These are phyloP conservation scores for Somateria mollissima DNA, from an alignment of 2,797 vertebrate genomes.

Conservation along the genomic window DNA sequence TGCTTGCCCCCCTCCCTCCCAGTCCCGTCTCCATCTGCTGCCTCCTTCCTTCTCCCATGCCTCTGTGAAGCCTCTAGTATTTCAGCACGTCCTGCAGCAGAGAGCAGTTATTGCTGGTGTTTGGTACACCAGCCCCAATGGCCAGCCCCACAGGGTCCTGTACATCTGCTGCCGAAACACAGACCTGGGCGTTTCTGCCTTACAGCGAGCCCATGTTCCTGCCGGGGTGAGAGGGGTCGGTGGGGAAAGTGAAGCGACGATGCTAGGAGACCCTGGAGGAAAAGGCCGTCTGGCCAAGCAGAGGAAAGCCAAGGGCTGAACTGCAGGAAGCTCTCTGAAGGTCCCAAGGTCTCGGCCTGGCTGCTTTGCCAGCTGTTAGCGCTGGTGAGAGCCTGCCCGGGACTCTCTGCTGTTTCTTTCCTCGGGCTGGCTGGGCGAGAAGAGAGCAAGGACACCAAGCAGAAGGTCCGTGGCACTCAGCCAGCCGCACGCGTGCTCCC, in stretches of 20 bases:
- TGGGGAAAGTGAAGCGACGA: background rate
- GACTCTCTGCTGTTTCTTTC: background rate
- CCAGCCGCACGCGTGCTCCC: accelerated
- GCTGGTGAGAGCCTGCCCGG: background rate
- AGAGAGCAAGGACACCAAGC: background rate
- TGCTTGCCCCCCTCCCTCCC: background rate
- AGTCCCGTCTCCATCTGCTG: background rate
- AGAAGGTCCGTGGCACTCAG: background rate
- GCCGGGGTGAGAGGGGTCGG: background rate
- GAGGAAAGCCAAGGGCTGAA: background rate
- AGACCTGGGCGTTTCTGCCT: background rate
- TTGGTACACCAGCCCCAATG: background rate
- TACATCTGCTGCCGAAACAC: background rate
- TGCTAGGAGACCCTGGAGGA: background rate
- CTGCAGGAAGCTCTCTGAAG: background rate
- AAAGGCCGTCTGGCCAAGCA: background rate
- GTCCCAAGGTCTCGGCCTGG: background rate
- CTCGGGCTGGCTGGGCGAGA: background rate
- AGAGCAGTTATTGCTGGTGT: background rate
- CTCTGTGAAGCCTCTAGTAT: background rate
- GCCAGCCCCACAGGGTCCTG: background rate
- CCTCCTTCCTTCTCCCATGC: background rate
- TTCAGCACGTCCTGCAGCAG: background rate
- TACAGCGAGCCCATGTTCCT: background rate
- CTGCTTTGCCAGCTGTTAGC: background rate